Evolutionary conservation across 2,888 invertebrate species (phyloP).

Genomic region (Ecliptopera silaceata): DNA sequence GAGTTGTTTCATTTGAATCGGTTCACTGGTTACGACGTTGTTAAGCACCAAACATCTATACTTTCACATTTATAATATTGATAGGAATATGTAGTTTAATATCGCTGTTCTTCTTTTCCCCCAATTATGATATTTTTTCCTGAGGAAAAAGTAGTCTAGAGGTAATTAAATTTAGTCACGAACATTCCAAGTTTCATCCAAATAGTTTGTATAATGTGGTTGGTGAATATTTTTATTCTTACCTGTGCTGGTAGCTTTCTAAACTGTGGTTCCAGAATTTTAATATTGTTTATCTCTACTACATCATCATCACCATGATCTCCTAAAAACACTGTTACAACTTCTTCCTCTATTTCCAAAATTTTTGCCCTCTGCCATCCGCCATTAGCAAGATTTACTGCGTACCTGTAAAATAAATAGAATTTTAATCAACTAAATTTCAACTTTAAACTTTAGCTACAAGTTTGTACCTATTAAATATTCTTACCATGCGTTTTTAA

Average conservation of each 20-base stretch:
- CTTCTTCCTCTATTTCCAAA: slow-evolving; percentile 75
- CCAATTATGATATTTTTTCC: no score
- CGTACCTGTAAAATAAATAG: slow-evolving; percentile 60
- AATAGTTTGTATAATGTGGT: no score
- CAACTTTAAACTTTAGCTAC: background rate
- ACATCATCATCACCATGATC: slow-evolving; percentile 89
- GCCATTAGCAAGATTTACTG: slow-evolving; percentile 69
- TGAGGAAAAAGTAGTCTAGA: no score
- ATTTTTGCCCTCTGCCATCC: slow-evolving; percentile 83
- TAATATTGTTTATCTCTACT: slow-evolving; percentile 80
- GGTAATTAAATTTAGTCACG: no score
- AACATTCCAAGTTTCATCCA: no score
- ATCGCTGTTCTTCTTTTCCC: no score
- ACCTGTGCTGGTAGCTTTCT: slow-evolving; percentile 87
- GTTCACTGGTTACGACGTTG: no score
- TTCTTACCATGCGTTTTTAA: slow-evolving; percentile 72
- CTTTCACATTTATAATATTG: no score
- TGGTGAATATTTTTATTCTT: slow-evolving; percentile 26
- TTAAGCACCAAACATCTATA: no score
- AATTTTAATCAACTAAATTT: background rate
- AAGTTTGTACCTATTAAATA: background rate
- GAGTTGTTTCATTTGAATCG: no score
- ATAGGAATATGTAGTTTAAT: no score
- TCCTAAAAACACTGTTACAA: slow-evolving; percentile 86
- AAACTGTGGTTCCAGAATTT: slow-evolving; percentile 85